phyloP scores from a whole-genome alignment of 2,888 invertebrate species.

The Trachelus tabidus region DNA sequence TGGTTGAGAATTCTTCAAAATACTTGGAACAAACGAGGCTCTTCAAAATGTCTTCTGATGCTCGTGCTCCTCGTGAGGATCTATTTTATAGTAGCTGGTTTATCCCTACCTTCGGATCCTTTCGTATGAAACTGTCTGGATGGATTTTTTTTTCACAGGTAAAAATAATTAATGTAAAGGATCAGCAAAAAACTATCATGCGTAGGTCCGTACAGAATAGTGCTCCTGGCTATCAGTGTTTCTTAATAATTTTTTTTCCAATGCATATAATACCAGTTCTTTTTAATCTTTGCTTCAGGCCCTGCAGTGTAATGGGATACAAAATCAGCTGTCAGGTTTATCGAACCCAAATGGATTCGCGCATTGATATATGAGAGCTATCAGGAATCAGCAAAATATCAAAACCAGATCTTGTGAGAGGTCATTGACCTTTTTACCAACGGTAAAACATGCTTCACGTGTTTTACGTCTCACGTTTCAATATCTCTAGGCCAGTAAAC shows the following conservation, averaged over 20 bases:
- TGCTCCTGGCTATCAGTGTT: neutral
- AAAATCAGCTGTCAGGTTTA: neutral
- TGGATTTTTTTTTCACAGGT: neutral
- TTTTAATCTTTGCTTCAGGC: neutral
- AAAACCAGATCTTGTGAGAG: neutral
- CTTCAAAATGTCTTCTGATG: neutral
- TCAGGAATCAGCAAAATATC: neutral
- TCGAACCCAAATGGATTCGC: neutral
- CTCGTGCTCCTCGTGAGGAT: neutral
- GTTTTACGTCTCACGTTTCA: neutral
- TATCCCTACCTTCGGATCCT: neutral
- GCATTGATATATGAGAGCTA: neutral
- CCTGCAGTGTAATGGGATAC: neutral
- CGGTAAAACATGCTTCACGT: neutral
- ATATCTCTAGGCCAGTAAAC: neutral
- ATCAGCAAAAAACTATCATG: neutral
- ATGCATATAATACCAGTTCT: neutral
- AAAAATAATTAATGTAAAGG: neutral
- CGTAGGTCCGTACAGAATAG: neutral
- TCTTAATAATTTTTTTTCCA: neutral
- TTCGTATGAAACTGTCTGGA: neutral
- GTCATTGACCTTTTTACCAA: neutral
- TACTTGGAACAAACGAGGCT: neutral
- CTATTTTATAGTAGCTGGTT: neutral
- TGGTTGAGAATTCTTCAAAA: slow-evolving; percentile 5